Base-by-base conservation (phyloP, 2,888 invertebrate genomes). In the Achlya flavicornis region DNA sequence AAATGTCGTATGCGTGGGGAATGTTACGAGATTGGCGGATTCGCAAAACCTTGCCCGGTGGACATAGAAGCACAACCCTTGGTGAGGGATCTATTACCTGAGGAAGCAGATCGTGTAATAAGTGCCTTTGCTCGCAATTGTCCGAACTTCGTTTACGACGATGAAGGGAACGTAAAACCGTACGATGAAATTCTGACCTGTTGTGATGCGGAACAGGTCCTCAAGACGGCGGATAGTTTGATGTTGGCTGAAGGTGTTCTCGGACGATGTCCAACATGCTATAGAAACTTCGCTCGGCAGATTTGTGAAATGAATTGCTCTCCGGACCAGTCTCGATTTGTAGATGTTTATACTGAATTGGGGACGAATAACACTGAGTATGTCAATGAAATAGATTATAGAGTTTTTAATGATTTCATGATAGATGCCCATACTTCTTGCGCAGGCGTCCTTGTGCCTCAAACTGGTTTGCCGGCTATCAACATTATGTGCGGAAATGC, bases 221-320 rank as follows among this genome's bases (percentile, higher is more conserved):
- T 66, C 0, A 84, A 83, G 3, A 94, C 96, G 92, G 86, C 94
- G 0, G 68, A 80, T 0, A 95, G 94, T 58, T 90, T 97, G 70
- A 71, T 84, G 3, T 87, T 96, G 68, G 96, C 97, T 0, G 95
- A 95, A 58, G 94, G 95, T 62, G 86, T 98, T 0, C 95, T 97
- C 33, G 95, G 95, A 4, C 94, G 98, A 57, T 99, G 99, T 83
- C 97, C 97, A 0, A 95, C 97, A 0, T 99, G 99, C 80, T 86
- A 95, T 1, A 91, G 94, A 66, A 99, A 99, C 84, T 95, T 98
- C 75, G 94, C 95, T 10, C 93, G 95, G 59, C 94, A 96, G 57
- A 96, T 97, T 73, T 99, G 99, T 83, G 95, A 96, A 72, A 94
- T 97, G 87, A 96, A 97, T 6, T 99, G 99, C 86, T 94, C 95